Conservation (phyloP, 2,888 invertebrate genomes). For the Eupithecia abbreviata region DNA sequence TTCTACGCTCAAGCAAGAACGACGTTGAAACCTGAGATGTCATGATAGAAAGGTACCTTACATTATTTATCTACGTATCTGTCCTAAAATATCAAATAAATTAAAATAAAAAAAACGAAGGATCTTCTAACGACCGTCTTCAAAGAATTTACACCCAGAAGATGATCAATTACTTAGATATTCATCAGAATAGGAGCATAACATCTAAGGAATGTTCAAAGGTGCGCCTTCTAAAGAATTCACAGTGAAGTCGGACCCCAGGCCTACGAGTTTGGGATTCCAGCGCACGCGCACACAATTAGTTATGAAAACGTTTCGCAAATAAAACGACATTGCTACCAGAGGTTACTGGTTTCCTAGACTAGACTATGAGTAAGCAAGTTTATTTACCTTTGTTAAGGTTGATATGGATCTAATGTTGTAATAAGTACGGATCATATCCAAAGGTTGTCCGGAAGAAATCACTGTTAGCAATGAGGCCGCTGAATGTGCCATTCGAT, state of each 20-base stretch:
- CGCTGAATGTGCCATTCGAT: too few species aligned
- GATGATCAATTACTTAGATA: conserved; percentile 8
- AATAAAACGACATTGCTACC: conserved; percentile 47
- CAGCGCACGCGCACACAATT: conserved; percentile 50
- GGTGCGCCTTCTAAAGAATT: conserved; percentile 48
- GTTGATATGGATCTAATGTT: too few species aligned
- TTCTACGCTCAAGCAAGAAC: not conserved
- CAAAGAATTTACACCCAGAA: not conserved
- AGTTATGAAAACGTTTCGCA: conserved; percentile 45
- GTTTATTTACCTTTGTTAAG: not conserved
- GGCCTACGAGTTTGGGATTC: conserved; percentile 51
- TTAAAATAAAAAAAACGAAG: not conserved
- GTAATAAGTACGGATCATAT: too few species aligned
- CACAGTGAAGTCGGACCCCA: conserved; percentile 49
- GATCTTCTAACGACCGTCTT: not conserved
- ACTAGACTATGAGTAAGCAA: not conserved
- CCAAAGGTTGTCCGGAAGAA: too few species aligned
- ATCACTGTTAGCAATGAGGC: too few species aligned
- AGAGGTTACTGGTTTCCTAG: not conserved
- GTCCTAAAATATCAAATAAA: not conserved
- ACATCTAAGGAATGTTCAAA: conserved; percentile 55
- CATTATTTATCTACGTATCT: not conserved
- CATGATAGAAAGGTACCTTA: not conserved
- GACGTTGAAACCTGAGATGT: not conserved
- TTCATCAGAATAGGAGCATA: conserved; percentile 39